Conservation (phyloP, 2,113 vertebrate species). For the Phylloscopus whistleri region DNA sequence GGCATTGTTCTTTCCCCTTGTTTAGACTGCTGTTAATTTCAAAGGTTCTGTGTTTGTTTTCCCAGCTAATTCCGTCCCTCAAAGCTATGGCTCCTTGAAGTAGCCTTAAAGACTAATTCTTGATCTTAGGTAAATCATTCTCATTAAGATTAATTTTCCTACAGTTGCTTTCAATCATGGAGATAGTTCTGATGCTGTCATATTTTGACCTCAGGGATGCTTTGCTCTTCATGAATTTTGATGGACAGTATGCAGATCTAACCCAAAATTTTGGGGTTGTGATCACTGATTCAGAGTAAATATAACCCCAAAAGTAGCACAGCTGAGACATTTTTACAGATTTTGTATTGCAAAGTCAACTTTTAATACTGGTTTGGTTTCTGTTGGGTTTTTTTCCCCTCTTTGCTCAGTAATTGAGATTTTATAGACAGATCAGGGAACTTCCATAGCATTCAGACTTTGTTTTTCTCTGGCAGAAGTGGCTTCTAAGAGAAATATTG, state of each 20-base stretch:
- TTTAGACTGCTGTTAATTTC: neutral
- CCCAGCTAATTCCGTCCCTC: neutral
- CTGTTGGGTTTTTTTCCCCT: accelerated
- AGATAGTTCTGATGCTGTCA: neutral
- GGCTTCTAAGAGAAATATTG: neutral
- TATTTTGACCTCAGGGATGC: neutral
- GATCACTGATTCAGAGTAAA: neutral
- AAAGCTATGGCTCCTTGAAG: neutral
- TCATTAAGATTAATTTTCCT: neutral
- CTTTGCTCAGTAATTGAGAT: neutral
- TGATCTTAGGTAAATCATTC: neutral
- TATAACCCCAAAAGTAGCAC: neutral
- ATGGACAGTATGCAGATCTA: neutral
- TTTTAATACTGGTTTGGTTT: neutral
- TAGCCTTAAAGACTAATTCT: neutral
- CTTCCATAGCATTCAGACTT: neutral
- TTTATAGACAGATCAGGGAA: neutral
- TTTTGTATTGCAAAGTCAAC: neutral
- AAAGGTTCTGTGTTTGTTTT: neutral
- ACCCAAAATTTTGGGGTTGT: neutral
- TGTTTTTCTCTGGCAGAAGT: neutral
- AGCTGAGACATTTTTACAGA: neutral
- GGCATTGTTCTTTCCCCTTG: neutral
- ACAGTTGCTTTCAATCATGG: neutral
- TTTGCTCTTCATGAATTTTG: neutral